Percentiles rank a stretch among this genome's conserved stretches.
These are phyloP conservation scores for Diadema setosum DNA, from an alignment of 35 echinoderm and acorn worm species.

Conservation along the genomic window DNA sequence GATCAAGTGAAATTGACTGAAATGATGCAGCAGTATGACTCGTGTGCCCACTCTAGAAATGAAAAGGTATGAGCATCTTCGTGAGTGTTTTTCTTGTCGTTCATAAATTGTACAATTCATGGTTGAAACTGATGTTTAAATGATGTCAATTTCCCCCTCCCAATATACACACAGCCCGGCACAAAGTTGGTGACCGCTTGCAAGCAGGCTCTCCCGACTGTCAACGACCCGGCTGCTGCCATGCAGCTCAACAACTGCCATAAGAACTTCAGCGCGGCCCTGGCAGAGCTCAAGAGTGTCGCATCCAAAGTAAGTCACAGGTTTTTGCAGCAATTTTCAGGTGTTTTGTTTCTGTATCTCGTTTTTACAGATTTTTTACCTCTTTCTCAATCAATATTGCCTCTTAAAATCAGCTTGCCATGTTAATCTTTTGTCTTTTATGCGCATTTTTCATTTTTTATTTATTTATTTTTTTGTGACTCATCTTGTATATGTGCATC, in stretches of 20 bases:
- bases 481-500: no score
- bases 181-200: constrained; percentile 71
- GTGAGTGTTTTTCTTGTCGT: no score
- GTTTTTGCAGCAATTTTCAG: background rate
- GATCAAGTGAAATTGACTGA: no score
- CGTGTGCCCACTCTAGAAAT: no score
- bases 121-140: background rate
- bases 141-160: no score
- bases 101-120: background rate
- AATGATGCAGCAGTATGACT: no score
- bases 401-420: background rate
- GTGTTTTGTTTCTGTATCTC: background rate
- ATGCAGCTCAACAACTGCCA: constrained; percentile 84
- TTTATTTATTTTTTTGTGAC: no score
- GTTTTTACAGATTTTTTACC: background rate
- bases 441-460: background rate
- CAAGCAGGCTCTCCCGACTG: constrained; percentile 75
- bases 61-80: no score
- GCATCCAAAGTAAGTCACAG: constrained; percentile 70
- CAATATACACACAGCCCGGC: constrained; percentile 83
- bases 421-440: background rate
- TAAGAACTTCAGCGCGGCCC: constrained; percentile 77
- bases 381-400: background rate
- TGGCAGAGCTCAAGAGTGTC: constrained; percentile 75
- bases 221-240: constrained; percentile 70